These are phyloP conservation scores for Apodemia duryi DNA, from an alignment of 2,888 invertebrate species.

Conservation along the genomic window DNA sequence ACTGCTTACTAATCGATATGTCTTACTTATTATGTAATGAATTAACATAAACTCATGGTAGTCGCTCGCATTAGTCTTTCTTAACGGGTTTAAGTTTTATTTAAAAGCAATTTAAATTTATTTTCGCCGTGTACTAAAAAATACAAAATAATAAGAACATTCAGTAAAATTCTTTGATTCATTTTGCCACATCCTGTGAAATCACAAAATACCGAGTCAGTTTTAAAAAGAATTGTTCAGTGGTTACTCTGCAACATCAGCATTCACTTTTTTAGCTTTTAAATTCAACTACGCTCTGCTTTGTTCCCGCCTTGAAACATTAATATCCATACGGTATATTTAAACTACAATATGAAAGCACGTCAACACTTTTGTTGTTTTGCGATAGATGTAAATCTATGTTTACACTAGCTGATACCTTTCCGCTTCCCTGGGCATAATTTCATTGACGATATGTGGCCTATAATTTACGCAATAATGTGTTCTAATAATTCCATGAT, in stretches of 20 bases:
- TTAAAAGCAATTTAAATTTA: no score
- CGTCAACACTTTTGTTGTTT: background rate
- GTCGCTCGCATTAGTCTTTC: no score
- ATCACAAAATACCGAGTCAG: conserved; percentile 2
- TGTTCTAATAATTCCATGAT: no score
- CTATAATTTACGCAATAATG: no score
- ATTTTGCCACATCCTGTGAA: background rate
- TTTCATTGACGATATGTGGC: no score
- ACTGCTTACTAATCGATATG: no score
- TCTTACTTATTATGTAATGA: no score
- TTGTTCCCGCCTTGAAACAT: background rate
- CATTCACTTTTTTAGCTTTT: background rate
- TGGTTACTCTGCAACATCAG: background rate
- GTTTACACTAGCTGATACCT: no score
- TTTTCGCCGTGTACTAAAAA: background rate
- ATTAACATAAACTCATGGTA: no score
- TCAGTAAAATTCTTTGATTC: background rate
- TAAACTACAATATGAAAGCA: background rate
- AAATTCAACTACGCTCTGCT: background rate
- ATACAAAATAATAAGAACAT: background rate
- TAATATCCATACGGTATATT: background rate
- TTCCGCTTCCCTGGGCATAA: no score
- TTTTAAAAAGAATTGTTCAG: conserved; percentile 7
- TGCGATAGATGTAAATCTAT: no score
- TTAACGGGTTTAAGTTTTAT: no score